phyloP scores from a whole-genome alignment of 2,888 invertebrate genomes.

The Dryobota labecula region DNA sequence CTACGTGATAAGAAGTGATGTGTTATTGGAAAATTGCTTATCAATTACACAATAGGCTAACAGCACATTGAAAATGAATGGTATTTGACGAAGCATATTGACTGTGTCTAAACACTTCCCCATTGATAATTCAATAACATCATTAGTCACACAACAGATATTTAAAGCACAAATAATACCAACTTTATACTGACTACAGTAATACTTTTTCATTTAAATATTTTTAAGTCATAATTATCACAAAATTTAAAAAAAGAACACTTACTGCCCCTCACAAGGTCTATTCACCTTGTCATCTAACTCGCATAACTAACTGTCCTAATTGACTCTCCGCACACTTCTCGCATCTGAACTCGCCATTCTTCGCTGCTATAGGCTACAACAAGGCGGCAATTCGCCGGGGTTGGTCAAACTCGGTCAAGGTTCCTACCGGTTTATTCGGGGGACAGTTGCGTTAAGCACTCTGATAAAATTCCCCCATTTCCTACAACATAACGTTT shows the following conservation, averaged over 20 bases:
- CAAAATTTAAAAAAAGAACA: not conserved
- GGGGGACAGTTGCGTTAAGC: slow-evolving; percentile 53
- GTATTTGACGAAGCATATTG: slow-evolving; percentile 14
- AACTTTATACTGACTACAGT: too few species aligned
- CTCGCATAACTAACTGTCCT: slow-evolving; percentile 16
- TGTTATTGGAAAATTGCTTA: slow-evolving; percentile 24
- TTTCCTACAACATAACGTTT: slow-evolving; percentile 39
- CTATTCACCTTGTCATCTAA: not conserved
- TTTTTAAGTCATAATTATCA: not conserved
- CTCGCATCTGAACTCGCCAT: slow-evolving; percentile 46
- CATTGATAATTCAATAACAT: not conserved
- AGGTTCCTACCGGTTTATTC: slow-evolving; percentile 50
- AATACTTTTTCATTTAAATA: not conserved
- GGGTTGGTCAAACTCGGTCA: slow-evolving; percentile 60
- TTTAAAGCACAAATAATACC: not conserved
- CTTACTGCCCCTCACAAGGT: not conserved
- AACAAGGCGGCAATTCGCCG: slow-evolving; percentile 33
- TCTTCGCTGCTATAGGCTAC: slow-evolving; percentile 12
- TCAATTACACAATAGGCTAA: slow-evolving; percentile 40
- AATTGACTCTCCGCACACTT: slow-evolving; percentile 16
- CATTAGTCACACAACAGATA: not conserved
- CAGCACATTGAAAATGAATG: slow-evolving; percentile 48
- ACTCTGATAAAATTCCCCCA: slow-evolving; percentile 48
- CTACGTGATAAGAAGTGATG: not conserved
- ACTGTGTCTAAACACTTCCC: not conserved